Evolutionary conservation across 2,113 vertebrate species (phyloP).

Genomic region (Varanus komodoensis): DNA sequence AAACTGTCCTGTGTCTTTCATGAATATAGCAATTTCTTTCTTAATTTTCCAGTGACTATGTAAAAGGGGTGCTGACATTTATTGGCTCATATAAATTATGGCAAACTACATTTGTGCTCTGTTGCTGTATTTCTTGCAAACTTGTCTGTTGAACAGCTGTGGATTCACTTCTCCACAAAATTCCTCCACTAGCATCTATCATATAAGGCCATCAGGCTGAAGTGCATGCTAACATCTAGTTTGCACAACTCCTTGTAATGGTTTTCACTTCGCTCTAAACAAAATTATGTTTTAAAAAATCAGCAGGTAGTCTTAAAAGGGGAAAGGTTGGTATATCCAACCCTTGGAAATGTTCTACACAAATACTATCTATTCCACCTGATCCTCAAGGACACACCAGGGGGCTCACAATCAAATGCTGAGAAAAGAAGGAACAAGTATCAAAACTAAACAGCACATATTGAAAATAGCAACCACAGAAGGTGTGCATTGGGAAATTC

Average conservation of each 20-base stretch:
- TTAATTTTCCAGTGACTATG: slow-evolving; percentile 29
- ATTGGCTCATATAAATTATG: slow-evolving; percentile 36
- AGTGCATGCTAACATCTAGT: slow-evolving; percentile 62
- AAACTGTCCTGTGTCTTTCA: slow-evolving; percentile 31
- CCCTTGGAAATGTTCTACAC: slow-evolving; percentile 1
- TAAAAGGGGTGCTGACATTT: slow-evolving; percentile 54
- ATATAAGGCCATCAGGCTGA: slow-evolving; percentile 50
- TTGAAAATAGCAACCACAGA: background rate
- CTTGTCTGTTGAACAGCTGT: slow-evolving; percentile 56
- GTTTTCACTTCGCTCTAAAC: background rate
- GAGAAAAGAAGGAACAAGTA: background rate
- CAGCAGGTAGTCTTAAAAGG: background rate
- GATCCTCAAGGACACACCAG: background rate
- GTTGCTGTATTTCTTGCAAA: slow-evolving; percentile 53
- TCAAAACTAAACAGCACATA: background rate
- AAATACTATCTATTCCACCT: background rate
- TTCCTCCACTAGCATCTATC: slow-evolving; percentile 62
- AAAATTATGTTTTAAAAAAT: background rate
- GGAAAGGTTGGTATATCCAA: background rate
- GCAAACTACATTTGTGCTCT: slow-evolving; percentile 51
- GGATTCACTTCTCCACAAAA: slow-evolving; percentile 33
- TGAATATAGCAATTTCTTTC: slow-evolving; percentile 35
- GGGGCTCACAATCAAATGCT: background rate
- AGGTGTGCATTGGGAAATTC: too few species aligned
- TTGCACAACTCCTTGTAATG: slow-evolving; percentile 1